Conservation (phyloP, 1,140 invertebrate genomes). For the Cepaea nemoralis region DNA sequence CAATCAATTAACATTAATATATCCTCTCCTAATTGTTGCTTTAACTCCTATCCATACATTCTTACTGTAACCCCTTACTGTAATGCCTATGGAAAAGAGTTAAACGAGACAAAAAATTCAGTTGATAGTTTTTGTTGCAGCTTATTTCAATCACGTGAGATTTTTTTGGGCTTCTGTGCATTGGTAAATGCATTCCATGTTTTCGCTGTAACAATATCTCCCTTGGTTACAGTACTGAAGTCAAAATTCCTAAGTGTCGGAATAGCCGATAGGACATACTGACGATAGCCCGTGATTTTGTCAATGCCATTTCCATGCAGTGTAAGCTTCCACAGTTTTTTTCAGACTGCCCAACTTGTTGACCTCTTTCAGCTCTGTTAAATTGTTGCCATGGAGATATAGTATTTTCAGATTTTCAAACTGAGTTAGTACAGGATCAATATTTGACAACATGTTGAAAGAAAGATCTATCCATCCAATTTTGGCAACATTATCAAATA, state of each 20-base stretch:
- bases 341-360: conserved; percentile 57
- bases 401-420: conserved; percentile 66
- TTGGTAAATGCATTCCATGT: conserved; percentile 42
- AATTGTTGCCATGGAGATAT: conserved; percentile 70
- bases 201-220: conserved; percentile 43
- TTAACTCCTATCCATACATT: neutral
- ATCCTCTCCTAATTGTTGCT: neutral
- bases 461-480: conserved; percentile 57
- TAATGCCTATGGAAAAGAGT: too few species aligned
- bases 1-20: too few species aligned
- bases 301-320: conserved; percentile 70
- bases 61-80: neutral
- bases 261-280: conserved; percentile 42
- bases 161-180: conserved; percentile 43
- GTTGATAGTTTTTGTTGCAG: neutral
- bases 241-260: conserved; percentile 49
- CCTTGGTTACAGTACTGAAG: conserved; percentile 53
- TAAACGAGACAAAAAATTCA: neutral
- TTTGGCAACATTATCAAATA: conserved; percentile 51
- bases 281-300: conserved; percentile 59
- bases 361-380: conserved; percentile 61
- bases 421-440: conserved; percentile 50
- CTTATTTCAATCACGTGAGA: neutral
- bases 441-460: conserved; percentile 24
- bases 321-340: conserved; percentile 64